Evolutionary conservation across 2,113 vertebrate species (phyloP).

Genomic region (Tachuris rubrigastra): DNA sequence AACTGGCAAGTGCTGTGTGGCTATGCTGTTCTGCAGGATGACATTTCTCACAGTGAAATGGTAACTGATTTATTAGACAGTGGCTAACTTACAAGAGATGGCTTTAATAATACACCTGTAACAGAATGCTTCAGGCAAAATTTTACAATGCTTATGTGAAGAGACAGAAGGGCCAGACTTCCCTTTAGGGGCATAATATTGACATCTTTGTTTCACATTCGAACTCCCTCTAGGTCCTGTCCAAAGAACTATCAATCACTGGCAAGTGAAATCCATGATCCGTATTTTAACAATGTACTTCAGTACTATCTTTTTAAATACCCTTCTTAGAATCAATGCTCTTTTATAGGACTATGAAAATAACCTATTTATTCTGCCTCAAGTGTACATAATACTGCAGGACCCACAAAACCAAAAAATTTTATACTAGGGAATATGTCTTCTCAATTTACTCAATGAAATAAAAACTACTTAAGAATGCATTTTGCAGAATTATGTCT

Average conservation of each 20-base stretch:
- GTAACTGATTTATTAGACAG: constrained; percentile 3
- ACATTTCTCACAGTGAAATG: not conserved
- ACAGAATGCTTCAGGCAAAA: constrained; percentile 22
- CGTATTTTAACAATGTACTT: not conserved
- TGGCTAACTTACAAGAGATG: constrained; percentile 16
- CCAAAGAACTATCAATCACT: not conserved
- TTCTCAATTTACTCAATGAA: not conserved
- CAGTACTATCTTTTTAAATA: not conserved
- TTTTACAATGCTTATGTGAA: constrained; percentile 35
- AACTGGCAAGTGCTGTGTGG: not conserved
- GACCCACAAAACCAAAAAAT: not conserved
- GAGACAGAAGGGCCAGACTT: constrained; percentile 14
- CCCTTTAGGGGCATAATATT: constrained; percentile 6
- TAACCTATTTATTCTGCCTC: not conserved
- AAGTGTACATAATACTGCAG: not conserved
- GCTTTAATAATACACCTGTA: constrained; percentile 35
- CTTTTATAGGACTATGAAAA: not conserved
- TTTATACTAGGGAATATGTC: not conserved
- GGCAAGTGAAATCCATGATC: not conserved
- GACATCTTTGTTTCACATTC: constrained; percentile 33
- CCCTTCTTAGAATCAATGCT: not conserved
- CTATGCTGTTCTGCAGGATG: not conserved
- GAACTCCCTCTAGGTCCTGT: not conserved
- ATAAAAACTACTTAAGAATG: not conserved
- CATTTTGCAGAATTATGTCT: not conserved